Evolutionary conservation across 2,113 vertebrate genomes (phyloP).

Genomic region (Epinephelus lanceolatus): DNA sequence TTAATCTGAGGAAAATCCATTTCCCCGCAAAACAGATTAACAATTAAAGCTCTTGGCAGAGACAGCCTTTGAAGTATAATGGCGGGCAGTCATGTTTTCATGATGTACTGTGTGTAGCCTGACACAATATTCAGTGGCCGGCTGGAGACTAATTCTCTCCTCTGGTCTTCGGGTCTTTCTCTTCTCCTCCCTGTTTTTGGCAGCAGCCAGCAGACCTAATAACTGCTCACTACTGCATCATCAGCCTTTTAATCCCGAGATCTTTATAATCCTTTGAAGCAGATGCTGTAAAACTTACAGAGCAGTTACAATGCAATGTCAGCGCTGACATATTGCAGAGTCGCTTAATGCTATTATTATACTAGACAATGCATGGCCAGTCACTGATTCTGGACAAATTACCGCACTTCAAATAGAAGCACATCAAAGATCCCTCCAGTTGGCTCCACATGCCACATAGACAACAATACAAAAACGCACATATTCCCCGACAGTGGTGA

Average conservation of each 20-base stretch:
- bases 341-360: slow-evolving; percentile 26
- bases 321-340: slow-evolving; percentile 31
- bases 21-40: slow-evolving; percentile 61
- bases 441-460: slow-evolving; percentile 8
- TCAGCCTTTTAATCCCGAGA: slow-evolving; percentile 51
- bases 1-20: slow-evolving; percentile 63
- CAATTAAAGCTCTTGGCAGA: slow-evolving; percentile 66
- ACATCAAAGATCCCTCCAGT: slow-evolving; percentile 47
- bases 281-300: slow-evolving; percentile 45
- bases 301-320: slow-evolving; percentile 9
- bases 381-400: slow-evolving; percentile 20
- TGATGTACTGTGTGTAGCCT: slow-evolving; percentile 26
- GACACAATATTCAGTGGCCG: slow-evolving; percentile 32
- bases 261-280: slow-evolving; percentile 54
- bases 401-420: slow-evolving; percentile 32
- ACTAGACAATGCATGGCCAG: slow-evolving; percentile 7
- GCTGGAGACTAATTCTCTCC: slow-evolving; percentile 32
- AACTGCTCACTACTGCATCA: slow-evolving; percentile 39
- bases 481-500: background rate
- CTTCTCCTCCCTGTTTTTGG: slow-evolving; percentile 29
- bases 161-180: slow-evolving; percentile 41
- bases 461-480: background rate
- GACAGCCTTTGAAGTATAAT: slow-evolving; percentile 65
- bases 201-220: slow-evolving; percentile 41
- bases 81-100: slow-evolving; percentile 36